A percentile compares a stretch with the other conserved stretches of the same genome.
Evolutionary conservation across 2,113 vertebrate genomes (phyloP).

Genomic region (Petrocephalus microphthalmus): DNA sequence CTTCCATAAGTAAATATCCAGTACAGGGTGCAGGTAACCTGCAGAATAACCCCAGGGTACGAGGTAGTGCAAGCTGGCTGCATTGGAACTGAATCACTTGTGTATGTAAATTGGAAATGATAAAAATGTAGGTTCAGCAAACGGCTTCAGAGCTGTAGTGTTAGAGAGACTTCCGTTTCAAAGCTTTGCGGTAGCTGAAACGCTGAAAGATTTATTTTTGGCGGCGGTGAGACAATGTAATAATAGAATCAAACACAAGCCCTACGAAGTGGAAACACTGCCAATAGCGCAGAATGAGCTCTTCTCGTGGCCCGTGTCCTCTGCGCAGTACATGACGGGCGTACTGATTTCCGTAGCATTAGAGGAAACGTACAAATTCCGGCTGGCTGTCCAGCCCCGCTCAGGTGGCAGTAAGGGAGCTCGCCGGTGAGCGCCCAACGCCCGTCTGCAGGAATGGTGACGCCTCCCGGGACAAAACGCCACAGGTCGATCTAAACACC

Average conservation of each 20-base stretch:
- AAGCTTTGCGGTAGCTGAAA: background rate
- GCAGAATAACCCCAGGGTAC: background rate
- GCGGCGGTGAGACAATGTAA: background rate
- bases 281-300: background rate
- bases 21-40: background rate
- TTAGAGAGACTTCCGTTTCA: background rate
- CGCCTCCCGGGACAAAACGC: conserved; percentile 10
- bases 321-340: background rate
- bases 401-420: background rate
- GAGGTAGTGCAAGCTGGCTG: background rate
- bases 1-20: background rate
- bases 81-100: background rate
- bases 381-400: background rate
- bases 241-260: background rate
- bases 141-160: background rate
- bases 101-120: background rate
- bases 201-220: background rate
- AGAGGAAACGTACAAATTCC: background rate
- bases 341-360: background rate
- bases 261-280: background rate
- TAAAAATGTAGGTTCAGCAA: background rate
- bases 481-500: conserved; percentile 28
- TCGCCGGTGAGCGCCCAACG: background rate
- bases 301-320: background rate
- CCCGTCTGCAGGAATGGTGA: conserved; percentile 18